These are phyloP conservation scores for Chaetodon trifasciatus DNA, from an alignment of 2,797 vertebrate species.

Conservation along the genomic window DNA sequence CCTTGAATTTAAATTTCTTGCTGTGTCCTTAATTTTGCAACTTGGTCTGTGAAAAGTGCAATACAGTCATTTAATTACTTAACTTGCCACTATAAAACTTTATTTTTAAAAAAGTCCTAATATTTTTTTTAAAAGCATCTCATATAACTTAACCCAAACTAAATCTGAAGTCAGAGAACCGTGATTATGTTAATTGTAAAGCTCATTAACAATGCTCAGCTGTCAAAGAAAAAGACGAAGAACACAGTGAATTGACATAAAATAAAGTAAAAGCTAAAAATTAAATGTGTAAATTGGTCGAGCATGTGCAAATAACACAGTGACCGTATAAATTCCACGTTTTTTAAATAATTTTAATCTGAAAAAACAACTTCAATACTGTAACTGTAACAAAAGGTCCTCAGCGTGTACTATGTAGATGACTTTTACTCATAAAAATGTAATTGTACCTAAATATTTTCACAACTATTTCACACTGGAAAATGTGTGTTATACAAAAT, in stretches of 20 bases:
- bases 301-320: background rate
- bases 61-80: no score
- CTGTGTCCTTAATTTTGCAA: background rate
- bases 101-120: no score
- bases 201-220: background rate
- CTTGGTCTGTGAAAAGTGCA: background rate
- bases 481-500: background rate
- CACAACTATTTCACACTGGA: background rate
- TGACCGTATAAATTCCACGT: accelerated
- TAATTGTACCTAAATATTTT: background rate
- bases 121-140: no score
- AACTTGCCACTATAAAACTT: no score
- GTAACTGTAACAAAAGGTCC: background rate
- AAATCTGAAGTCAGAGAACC: background rate
- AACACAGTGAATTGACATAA: background rate
- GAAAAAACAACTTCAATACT: background rate
- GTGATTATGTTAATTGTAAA: background rate
- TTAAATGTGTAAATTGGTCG: background rate
- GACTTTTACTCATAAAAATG: background rate
- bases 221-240: background rate
- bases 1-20: background rate
- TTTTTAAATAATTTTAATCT: background rate
- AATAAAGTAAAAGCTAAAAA: background rate
- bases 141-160: no score
- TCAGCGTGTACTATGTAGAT: background rate